phyloP scores from a whole-genome alignment of 2,888 invertebrate species.

The Phoenoteleia sp. region DNA sequence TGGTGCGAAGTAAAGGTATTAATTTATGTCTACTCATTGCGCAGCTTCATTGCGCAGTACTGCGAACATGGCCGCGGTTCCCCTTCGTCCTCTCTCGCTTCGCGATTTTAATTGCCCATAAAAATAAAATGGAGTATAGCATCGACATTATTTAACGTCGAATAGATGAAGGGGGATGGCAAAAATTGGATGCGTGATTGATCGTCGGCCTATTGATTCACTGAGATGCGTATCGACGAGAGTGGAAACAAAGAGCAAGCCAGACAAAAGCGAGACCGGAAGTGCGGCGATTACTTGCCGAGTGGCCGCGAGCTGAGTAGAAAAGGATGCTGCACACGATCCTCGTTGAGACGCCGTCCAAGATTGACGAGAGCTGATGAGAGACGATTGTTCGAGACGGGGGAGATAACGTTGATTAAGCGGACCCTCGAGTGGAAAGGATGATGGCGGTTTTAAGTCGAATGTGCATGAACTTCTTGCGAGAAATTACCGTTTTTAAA shows the following conservation, averaged over 20 bases:
- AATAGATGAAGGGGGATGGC: not conserved
- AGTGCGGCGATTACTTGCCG: slow-evolving; percentile 78
- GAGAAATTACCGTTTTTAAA: no score
- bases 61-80: no score
- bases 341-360: slow-evolving; percentile 31
- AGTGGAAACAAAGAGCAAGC: slow-evolving; percentile 66
- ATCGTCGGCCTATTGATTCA: slow-evolving; percentile 21
- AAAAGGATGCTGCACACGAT: slow-evolving; percentile 5
- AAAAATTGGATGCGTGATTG: slow-evolving; percentile 42
- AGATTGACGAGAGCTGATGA: slow-evolving; percentile 47
- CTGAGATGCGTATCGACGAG: slow-evolving; percentile 13
- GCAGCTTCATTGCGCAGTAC: no score
- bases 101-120: slow-evolving; percentile 14
- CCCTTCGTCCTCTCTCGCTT: not conserved
- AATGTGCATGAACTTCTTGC: not conserved
- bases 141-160: slow-evolving; percentile 24
- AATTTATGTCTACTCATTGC: no score
- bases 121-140: slow-evolving; percentile 13
- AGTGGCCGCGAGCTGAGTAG: not conserved
- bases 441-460: not conserved
- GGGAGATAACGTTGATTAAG: not conserved
- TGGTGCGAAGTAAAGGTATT: no score
- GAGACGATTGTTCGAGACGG: not conserved
- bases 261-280: slow-evolving; percentile 78
- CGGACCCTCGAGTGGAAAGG: not conserved